These are phyloP conservation scores for Chelonus insularis DNA, from an alignment of 1,140 invertebrate genomes.

Conservation along the genomic window DNA sequence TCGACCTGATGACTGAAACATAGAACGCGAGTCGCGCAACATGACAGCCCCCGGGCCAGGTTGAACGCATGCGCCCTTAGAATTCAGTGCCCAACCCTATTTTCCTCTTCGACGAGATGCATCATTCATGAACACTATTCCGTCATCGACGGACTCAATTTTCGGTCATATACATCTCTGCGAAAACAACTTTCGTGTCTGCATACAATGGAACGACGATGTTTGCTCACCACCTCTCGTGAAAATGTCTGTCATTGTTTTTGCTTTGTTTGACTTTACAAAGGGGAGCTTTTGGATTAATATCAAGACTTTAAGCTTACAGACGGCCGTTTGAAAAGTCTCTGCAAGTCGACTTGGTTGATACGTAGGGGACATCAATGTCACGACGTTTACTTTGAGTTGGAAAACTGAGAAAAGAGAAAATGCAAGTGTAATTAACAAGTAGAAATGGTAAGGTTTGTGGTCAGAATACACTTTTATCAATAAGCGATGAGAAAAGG, in stretches of 20 bases:
- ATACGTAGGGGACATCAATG: not conserved
- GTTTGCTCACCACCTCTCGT: not conserved
- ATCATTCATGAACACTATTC: slow-evolving; percentile 24
- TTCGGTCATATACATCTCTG: too few relatives aligned
- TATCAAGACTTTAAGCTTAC: not conserved
- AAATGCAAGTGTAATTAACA: not conserved
- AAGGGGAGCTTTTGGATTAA: slow-evolving; percentile 5
- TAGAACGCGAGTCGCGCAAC: slow-evolving; percentile 22
- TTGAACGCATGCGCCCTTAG: slow-evolving; percentile 47
- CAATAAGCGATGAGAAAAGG: not conserved
- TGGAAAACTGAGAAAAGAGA: not conserved
- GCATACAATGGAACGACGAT: not conserved
- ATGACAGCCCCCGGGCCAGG: slow-evolving; percentile 52
- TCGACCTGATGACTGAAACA: slow-evolving; percentile 47
- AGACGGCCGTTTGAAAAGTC: too few relatives aligned
- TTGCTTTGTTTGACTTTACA: not conserved
- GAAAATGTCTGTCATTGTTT: not conserved
- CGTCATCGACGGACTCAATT: slow-evolving; percentile 1
- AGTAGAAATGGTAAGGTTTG: not conserved
- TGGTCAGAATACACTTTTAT: not conserved
- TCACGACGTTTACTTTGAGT: not conserved
- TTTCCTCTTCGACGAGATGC: slow-evolving; percentile 34
- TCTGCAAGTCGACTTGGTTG: not conserved
- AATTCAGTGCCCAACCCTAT: slow-evolving; percentile 44
- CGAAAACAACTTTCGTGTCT: too few relatives aligned